phyloP scores from a whole-genome alignment of 2,113 vertebrate species.

The Leptobrachium leishanense region DNA sequence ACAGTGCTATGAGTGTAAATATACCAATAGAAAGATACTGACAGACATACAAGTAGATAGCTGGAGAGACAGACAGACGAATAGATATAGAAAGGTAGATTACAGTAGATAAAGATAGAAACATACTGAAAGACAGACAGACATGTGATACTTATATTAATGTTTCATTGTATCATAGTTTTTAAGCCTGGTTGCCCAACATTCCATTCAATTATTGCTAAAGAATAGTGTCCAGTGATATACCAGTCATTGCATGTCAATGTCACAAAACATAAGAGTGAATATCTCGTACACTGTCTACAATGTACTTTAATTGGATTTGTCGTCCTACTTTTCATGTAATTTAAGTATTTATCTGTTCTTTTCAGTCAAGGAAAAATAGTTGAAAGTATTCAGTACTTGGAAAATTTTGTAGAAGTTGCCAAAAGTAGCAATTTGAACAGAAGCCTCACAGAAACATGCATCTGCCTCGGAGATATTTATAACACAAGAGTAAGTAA shows the following conservation, averaged over 20 bases:
- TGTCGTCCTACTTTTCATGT: neutral
- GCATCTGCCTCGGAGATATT: constrained; percentile 68
- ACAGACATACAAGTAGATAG: neutral
- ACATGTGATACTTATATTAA: too few species aligned
- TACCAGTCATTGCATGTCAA: too few species aligned
- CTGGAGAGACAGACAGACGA: neutral
- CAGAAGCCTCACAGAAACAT: constrained; percentile 64
- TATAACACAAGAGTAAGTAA: constrained; percentile 70
- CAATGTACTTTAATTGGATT: too few species aligned
- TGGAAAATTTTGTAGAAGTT: constrained; percentile 64
- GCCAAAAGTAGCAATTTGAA: constrained; percentile 58
- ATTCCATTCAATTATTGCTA: too few species aligned
- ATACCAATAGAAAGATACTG: neutral
- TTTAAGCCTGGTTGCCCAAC: too few species aligned
- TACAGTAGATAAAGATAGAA: neutral
- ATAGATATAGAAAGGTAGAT: neutral
- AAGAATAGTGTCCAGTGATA: too few species aligned
- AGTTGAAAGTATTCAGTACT: constrained; percentile 56
- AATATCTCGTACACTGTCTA: too few species aligned
- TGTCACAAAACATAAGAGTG: too few species aligned
- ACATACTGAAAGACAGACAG: too few species aligned
- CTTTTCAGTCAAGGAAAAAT: constrained; percentile 64
- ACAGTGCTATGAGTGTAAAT: neutral
- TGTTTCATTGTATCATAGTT: too few species aligned
- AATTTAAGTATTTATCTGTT: neutral